A percentile compares a stretch with the other conserved stretches of the same genome.
Evolutionary conservation across 2,797 vertebrate genomes (phyloP).

Genomic region (Carcharodon carcharias): DNA sequence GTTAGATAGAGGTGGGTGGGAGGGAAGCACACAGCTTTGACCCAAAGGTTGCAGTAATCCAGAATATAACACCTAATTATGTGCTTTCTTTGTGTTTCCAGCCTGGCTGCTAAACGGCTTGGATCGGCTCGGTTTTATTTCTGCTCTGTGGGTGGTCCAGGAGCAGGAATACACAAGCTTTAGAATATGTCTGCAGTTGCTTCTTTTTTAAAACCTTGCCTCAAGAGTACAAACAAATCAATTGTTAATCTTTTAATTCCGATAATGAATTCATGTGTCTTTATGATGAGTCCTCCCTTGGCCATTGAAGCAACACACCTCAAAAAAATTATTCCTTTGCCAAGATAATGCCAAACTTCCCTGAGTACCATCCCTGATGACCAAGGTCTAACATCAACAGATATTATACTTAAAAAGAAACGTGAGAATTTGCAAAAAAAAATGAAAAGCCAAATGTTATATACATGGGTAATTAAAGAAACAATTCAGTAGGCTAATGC

Average conservation of each 20-base stretch:
- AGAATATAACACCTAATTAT: conserved; percentile 24
- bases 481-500: not conserved
- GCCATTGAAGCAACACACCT: not conserved
- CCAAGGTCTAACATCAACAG: not conserved
- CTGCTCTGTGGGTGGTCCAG: conserved; percentile 2
- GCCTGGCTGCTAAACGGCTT: conserved; percentile 21
- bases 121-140: not conserved
- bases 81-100: conserved; percentile 16
- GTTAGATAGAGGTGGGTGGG: not conserved
- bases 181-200: not conserved
- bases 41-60: conserved; percentile 25
- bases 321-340: not conserved
- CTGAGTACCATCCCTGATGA: not conserved
- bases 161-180: not conserved
- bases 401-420: not conserved
- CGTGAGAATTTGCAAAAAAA: not conserved
- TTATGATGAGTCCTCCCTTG: not conserved
- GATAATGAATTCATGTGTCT: not conserved
- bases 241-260: not conserved
- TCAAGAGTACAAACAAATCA: not conserved
- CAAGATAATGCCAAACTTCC: not conserved
- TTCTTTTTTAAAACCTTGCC: no score
- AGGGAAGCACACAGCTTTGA: not conserved
- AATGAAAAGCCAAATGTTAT: not conserved
- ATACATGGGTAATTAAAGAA: not conserved